Conservation (phyloP, 1,140 invertebrate species). For the Euglossa dilemma region DNA sequence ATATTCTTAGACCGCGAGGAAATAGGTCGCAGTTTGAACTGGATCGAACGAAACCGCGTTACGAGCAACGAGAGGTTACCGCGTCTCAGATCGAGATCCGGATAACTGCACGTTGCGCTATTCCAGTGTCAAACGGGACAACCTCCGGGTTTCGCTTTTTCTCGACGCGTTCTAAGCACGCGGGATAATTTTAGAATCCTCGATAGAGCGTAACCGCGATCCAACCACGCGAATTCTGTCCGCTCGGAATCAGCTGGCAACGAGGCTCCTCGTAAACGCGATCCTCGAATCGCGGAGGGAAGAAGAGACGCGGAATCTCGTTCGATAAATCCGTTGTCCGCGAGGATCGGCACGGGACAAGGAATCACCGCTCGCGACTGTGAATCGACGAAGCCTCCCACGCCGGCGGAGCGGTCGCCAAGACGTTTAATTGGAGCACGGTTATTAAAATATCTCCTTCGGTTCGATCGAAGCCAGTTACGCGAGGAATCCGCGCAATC, state of each 20-base stretch:
- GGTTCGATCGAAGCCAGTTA: conserved; percentile 47
- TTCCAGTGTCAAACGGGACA: background rate
- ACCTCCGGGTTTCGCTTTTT: background rate
- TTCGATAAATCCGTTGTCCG: too few relatives aligned
- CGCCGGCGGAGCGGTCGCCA: background rate
- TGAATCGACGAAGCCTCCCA: background rate
- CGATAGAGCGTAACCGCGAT: background rate
- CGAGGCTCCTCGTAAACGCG: background rate
- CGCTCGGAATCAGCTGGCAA: background rate
- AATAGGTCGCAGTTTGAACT: conserved; percentile 27
- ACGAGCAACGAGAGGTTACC: background rate
- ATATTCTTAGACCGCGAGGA: conserved; percentile 14
- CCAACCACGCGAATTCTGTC: background rate
- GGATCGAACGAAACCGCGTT: background rate
- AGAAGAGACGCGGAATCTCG: too few relatives aligned
- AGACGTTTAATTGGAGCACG: conserved; percentile 37
- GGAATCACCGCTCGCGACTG: background rate
- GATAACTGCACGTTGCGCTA: background rate
- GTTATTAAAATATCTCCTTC: conserved; percentile 52
- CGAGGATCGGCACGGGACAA: too few relatives aligned
- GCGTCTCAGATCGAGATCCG: background rate
- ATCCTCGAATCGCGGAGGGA: background rate
- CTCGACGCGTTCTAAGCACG: too few relatives aligned
- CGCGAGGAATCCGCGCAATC: conserved; percentile 47
- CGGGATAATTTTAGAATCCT: background rate